Evolutionary conservation across 2,797 vertebrate genomes (phyloP).

Genomic region (Florisuga fusca): DNA sequence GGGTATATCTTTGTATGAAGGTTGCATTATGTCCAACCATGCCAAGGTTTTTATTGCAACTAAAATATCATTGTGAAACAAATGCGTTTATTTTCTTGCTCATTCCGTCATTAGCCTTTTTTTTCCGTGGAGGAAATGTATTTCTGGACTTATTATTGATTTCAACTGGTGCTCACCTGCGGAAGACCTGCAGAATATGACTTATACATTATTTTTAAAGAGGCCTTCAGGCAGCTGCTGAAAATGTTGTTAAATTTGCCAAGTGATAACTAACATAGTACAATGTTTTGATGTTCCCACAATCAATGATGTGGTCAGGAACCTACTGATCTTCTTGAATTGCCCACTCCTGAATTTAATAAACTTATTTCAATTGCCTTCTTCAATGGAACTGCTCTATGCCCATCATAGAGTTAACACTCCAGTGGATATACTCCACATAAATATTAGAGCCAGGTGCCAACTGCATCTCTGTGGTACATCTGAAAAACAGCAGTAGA

Average conservation of each 20-base stretch:
- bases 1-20: background rate
- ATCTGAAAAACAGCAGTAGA: background rate
- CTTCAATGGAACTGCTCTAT: background rate
- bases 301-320: constrained; percentile 16
- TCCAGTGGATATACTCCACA: background rate
- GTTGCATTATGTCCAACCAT: background rate
- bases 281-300: background rate
- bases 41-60: background rate
- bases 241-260: background rate
- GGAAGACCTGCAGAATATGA: background rate
- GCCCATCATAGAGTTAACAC: background rate
- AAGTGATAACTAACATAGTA: background rate
- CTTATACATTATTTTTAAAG: background rate
- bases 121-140: background rate
- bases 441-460: background rate
- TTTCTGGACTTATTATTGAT: background rate
- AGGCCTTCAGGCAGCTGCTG: background rate
- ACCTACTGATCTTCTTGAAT: background rate
- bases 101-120: background rate
- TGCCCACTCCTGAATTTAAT: background rate
- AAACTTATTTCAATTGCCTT: background rate
- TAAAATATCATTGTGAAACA: background rate
- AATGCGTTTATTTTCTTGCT: background rate
- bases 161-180: background rate
- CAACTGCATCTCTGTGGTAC: background rate